These are phyloP conservation scores for Patiria miniata DNA, from an alignment of 35 echinoderm and acorn worm genomes.

Conservation along the genomic window DNA sequence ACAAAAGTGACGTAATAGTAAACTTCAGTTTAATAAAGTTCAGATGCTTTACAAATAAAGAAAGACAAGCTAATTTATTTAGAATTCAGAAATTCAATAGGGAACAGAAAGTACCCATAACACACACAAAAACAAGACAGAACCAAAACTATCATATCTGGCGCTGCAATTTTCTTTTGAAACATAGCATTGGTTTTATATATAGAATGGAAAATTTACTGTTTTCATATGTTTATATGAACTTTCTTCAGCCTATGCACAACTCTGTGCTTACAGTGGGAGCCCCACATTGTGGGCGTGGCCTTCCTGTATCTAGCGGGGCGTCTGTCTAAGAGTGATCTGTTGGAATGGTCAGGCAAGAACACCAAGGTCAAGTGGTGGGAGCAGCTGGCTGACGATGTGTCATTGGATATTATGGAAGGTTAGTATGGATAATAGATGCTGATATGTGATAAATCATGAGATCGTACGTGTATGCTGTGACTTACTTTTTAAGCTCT, in stretches of 20 bases:
- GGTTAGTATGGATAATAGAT: constrained; percentile 47
- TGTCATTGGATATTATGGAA: constrained; percentile 96
- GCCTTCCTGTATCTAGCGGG: constrained; percentile 95
- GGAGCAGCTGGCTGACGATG: constrained; percentile 93
- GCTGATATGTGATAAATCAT: background rate
- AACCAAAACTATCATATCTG: too few relatives aligned
- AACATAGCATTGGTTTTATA: too few relatives aligned
- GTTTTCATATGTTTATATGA: background rate
- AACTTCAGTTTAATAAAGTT: too few relatives aligned
- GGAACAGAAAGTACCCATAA: too few relatives aligned
- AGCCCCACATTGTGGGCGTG: constrained; percentile 88
- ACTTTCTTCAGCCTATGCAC: constrained; percentile 77
- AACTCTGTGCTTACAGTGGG: constrained; percentile 93
- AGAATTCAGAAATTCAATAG: too few relatives aligned
- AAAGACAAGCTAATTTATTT: too few relatives aligned
- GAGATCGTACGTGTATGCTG: too few relatives aligned
- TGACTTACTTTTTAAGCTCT: too few relatives aligned
- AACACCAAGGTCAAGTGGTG: constrained; percentile 89
- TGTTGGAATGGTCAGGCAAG: constrained; percentile 95
- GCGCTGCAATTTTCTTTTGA: too few relatives aligned
- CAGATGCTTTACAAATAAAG: too few relatives aligned
- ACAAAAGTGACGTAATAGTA: too few relatives aligned
- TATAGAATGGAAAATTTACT: background rate
- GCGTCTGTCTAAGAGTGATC: constrained; percentile 93
- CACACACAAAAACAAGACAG: too few relatives aligned